Percentiles rank a stretch among this genome's conserved stretches.
Evolutionary conservation across 2,113 vertebrate species (phyloP).

Genomic region (Tringa solitaria): DNA sequence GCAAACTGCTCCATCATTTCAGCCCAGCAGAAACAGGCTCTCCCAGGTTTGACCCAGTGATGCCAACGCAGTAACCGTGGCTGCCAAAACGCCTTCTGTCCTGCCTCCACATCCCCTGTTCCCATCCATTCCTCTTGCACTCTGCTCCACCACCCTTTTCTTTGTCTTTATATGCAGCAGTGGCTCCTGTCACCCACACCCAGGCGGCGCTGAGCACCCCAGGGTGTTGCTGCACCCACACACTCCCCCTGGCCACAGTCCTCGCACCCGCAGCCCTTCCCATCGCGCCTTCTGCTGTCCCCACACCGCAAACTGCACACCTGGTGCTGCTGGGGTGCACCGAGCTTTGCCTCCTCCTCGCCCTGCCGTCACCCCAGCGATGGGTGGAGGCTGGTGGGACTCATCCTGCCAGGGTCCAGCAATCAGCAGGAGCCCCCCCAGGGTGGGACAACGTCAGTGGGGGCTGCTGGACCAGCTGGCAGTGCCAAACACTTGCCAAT

Average conservation of each 20-base stretch:
- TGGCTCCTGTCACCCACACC: not conserved
- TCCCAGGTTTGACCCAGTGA: not conserved
- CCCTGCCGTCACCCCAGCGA: not conserved
- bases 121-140: not conserved
- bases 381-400: not conserved
- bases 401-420: not conserved
- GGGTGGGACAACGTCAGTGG: accelerated
- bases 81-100: not conserved
- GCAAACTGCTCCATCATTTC: not conserved
- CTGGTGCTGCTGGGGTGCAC: accelerated
- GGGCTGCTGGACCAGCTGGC: accelerated
- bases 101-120: not conserved
- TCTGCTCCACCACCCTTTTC: not conserved
- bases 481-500: not conserved
- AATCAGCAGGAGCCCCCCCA: not conserved
- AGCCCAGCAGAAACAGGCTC: not conserved
- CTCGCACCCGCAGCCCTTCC: not conserved
- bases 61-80: accelerated
- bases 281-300: accelerated
- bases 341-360: accelerated
- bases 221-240: accelerated
- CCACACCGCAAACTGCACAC: not conserved
- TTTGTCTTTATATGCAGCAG: accelerated
- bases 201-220: not conserved
- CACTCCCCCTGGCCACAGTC: accelerated